Base-by-base conservation (phyloP, 2,113 vertebrate genomes). In the Prolemur simus region DNA sequence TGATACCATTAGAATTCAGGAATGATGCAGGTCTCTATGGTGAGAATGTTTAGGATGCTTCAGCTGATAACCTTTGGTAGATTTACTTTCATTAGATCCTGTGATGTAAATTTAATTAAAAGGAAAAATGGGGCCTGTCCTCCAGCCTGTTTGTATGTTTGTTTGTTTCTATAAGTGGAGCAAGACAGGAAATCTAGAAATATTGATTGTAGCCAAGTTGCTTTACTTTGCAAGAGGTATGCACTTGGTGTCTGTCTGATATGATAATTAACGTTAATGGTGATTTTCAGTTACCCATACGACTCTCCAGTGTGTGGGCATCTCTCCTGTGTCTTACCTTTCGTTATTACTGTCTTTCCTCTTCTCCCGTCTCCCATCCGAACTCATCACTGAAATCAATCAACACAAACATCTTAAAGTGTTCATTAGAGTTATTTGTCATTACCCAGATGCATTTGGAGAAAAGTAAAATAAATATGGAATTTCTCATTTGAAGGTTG, bases 61-160 rank as follows among this genome's bases (percentile, higher is more conserved):
- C 25, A 2, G 8, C 45, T 66, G 58, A 71, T 34, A 68, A 73
- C 42, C 54, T 54, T 11, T 10, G 20, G 47, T 34, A 20, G 85
- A 66, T 66, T 96, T 49, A 29, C n/a, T 81, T 74, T 73, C 32
- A 39, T 78, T 68, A 89, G 58, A 32, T 76, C 37, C 66, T 77
- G 11, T 89, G 73, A 91, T 63, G 60, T 21, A 42, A 60, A 66
- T 77, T 82, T 94, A 94, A 86, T 95, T 95, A 93, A 85, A 94
- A 85, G 37, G 54, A 88, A 17, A 84, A 73, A 83, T 32, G 32
- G 37, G 25, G 45, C 3, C 5, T 47, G 25, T 27, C 47, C 25
- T 84, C 56, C 42, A 54, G 81, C 66, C 82, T 68, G 8, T 76
- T 88, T 64, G 12, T 39, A 8, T 54, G 1, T 69, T 63, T 82